Conservation (phyloP, 2,888 invertebrate genomes). For the Eupithecia abbreviata region DNA sequence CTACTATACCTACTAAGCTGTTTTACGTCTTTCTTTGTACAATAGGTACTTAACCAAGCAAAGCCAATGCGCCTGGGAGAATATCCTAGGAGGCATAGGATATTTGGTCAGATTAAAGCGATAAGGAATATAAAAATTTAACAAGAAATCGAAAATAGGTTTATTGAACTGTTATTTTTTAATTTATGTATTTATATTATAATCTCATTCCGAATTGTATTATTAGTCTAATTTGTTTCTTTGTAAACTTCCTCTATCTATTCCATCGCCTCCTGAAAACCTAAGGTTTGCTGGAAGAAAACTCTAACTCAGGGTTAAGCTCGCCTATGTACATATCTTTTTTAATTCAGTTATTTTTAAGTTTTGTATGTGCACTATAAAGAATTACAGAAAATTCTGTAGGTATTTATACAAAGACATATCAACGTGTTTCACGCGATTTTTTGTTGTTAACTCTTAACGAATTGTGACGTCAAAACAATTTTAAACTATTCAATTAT, state of each 20-base stretch:
- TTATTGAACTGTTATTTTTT: no score
- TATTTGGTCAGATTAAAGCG: not conserved
- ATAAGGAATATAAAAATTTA: not conserved
- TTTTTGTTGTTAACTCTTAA: not conserved
- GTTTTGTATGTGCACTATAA: no score
- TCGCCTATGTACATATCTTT: no score
- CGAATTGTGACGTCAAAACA: not conserved
- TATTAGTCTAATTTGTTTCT: no score
- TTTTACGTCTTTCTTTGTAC: not conserved
- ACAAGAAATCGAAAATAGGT: not conserved
- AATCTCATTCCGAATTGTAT: no score
- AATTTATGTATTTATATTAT: no score
- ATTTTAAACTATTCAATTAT: not conserved
- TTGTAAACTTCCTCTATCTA: no score
- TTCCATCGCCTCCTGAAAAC: no score
- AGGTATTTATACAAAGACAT: not conserved
- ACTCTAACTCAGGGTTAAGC: no score
- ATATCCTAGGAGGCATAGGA: not conserved
- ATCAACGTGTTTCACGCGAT: not conserved
- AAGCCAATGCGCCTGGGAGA: not conserved
- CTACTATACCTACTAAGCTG: slow-evolving; percentile 26
- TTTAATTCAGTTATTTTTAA: no score
- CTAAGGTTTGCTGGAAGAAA: no score
- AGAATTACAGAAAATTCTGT: not conserved
- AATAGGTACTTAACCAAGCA: not conserved